Evolutionary conservation across 2,797 vertebrate species (phyloP).

Genomic region (Silurus lanzhouensis): DNA sequence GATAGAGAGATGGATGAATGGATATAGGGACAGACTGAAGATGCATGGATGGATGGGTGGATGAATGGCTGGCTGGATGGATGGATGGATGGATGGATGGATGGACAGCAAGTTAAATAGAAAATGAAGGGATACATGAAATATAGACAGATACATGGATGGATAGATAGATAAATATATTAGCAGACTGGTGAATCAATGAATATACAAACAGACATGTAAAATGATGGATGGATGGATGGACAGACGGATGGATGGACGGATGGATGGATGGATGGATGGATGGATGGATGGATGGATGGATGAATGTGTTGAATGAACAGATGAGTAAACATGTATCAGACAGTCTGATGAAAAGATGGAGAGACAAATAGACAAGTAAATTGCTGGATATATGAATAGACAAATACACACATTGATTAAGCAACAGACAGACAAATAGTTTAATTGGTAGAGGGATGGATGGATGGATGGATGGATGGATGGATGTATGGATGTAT

Average conservation of each 20-base stretch:
- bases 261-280: not conserved
- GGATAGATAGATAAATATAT: not conserved
- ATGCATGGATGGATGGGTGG: not conserved
- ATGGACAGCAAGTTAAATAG: not conserved
- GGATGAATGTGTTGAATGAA: not conserved
- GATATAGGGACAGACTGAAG: too few species aligned
- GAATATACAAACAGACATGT: not conserved
- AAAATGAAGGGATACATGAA: not conserved
- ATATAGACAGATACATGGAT: not conserved
- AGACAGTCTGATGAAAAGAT: not conserved
- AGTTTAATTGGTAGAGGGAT: too few species aligned
- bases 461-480: not conserved
- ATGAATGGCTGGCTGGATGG: not conserved
- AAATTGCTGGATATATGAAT: not conserved
- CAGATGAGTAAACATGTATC: not conserved
- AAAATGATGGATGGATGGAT: not conserved
- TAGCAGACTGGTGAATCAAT: too few species aligned
- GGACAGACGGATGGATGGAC: not conserved
- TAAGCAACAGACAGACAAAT: not conserved
- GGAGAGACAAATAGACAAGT: not conserved
- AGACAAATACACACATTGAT: not conserved
- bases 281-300: not conserved
- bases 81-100: not conserved
- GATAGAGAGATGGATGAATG: too few species aligned
- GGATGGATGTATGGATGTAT: too few species aligned